Base-by-base conservation (phyloP, 2,888 invertebrate genomes). In the Graphium colonna region DNA sequence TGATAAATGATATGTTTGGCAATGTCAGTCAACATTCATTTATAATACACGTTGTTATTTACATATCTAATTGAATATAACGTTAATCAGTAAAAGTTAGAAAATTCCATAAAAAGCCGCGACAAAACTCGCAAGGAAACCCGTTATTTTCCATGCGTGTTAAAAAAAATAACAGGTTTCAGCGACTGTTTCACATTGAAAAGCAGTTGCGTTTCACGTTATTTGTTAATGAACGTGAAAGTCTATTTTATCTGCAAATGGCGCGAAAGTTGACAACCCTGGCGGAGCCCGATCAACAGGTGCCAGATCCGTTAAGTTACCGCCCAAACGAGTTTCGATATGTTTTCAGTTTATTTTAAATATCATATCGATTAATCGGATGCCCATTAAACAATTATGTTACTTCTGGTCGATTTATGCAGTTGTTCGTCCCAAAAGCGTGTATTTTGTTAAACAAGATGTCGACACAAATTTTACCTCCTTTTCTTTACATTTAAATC, bases 251-350 rank as follows among this genome's bases (percentile, higher is more conserved):
- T 36, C 26, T 44, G 31, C 48, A 51, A 13, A 55, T 39, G 42
- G 42, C 38, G 39, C 12, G 49, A 54, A 53, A 53, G 62, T 65
- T 16, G 47, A 16, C 67, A 63, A 64, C 60, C 61, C 66, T 70
- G 68, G 57, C 56, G 18, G 46, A 54, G 57, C 59, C 64, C 55
- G 63, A 61, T 31, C 56, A 68, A 71, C 79, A 79, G 78, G 79
- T 79, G 78, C 61, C 31, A 64, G 57, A 64, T 61, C 78, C 79
- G 78, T 77, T 79, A 79, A 66, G 59, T 58, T 17, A 17, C 60
- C 59, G 64, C 58, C 55, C 55, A 67, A 75, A 77, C 76, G 55
- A 64, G 76, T 77, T 75, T 59, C 51, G 49, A 68, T 65, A 62
- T 58, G 59, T 61, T 64, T 71, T 69, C 66, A 71, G 60, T 66